Conservation (phyloP, 2,113 vertebrate genomes). For the Toxostoma redivivum region DNA sequence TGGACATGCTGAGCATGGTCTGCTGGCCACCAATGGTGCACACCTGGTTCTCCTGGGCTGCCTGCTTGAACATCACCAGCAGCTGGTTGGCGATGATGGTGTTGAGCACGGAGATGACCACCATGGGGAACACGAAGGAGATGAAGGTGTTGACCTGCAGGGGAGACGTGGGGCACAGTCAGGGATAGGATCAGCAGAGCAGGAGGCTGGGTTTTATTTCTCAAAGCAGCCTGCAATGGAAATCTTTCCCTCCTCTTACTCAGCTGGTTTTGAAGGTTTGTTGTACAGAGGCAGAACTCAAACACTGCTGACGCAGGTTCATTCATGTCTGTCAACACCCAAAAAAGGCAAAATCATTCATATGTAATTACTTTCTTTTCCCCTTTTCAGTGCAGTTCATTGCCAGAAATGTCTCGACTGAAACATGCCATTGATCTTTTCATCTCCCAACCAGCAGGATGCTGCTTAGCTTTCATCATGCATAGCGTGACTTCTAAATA, state of each 20-base stretch:
- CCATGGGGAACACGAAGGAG: constrained; percentile 93
- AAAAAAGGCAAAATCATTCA: background rate
- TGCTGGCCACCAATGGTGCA: constrained; percentile 81
- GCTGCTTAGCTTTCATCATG: background rate
- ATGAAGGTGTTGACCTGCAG: constrained; percentile 87
- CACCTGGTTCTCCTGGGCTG: constrained; percentile 84
- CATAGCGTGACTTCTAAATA: background rate
- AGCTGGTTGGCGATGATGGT: constrained; percentile 94
- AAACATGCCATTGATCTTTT: background rate
- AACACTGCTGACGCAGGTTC: background rate
- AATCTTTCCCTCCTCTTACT: background rate
- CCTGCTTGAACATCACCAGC: constrained; percentile 87
- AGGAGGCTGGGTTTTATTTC: background rate
- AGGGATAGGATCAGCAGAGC: background rate
- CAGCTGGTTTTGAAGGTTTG: background rate
- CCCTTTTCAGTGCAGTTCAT: background rate
- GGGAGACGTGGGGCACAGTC: background rate
- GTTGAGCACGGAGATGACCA: constrained; percentile 87
- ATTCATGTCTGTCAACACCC: background rate
- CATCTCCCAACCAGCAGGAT: background rate
- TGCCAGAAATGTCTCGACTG: background rate
- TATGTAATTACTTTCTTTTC: background rate
- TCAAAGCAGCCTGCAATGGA: background rate
- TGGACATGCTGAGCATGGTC: constrained; percentile 81
- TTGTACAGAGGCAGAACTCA: background rate